A percentile compares a stretch with the other conserved stretches of the same genome.
Evolutionary conservation across 2,797 vertebrate genomes (phyloP).

Genomic region (Dendrocincla fuliginosa): DNA sequence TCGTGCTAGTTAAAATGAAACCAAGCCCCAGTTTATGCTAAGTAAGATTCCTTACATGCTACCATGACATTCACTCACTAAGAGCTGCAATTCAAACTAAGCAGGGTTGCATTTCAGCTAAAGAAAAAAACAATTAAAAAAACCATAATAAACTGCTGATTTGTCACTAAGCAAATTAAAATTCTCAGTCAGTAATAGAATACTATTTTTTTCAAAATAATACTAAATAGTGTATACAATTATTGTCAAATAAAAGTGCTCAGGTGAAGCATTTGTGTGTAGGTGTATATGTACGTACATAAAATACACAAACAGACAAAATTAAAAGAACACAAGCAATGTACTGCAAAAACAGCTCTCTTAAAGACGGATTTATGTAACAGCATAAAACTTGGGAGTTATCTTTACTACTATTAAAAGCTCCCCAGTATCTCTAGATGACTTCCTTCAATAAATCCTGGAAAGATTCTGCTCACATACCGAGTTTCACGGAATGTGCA

Average conservation of each 20-base stretch:
- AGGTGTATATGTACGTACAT: not conserved
- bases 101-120: not conserved
- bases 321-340: not conserved
- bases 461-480: slow-evolving; percentile 47
- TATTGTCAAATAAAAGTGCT: not conserved
- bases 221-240: not conserved
- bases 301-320: not conserved
- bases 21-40: not conserved
- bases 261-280: not conserved
- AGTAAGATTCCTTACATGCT: not conserved
- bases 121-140: not conserved
- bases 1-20: not conserved
- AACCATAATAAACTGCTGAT: not conserved
- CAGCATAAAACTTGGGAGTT: slow-evolving; percentile 18
- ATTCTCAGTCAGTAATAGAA: not conserved
- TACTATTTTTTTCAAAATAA: not conserved
- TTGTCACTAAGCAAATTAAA: not conserved
- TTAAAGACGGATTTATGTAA: slow-evolving; percentile 8
- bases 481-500: slow-evolving; percentile 17
- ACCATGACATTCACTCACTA: not conserved
- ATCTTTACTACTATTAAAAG: slow-evolving; percentile 31
- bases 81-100: not conserved
- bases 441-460: slow-evolving; percentile 20
- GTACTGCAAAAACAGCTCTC: not conserved
- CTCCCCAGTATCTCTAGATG: not conserved